Evolutionary conservation across 2,888 invertebrate species (phyloP).

Genomic region (Eilema sororculum): DNA sequence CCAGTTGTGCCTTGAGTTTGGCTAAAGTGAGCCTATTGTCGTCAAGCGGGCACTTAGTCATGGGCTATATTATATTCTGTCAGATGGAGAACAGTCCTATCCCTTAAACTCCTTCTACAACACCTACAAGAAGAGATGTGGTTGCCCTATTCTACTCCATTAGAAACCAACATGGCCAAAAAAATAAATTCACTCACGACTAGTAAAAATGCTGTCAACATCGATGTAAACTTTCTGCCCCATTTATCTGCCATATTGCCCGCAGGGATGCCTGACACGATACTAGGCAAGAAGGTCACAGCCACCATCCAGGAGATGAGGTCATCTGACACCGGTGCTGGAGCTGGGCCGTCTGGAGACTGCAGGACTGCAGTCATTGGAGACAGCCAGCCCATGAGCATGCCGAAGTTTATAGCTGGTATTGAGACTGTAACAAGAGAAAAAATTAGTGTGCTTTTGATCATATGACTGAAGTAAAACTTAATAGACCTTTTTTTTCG

Average conservation of each 20-base stretch:
- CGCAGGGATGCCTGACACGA: background rate
- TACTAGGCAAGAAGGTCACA: background rate
- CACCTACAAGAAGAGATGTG: too few relatives aligned
- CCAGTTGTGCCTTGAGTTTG: too few relatives aligned
- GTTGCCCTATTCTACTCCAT: too few relatives aligned
- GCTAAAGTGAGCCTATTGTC: too few relatives aligned
- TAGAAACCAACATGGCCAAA: too few relatives aligned
- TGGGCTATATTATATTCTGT: too few relatives aligned
- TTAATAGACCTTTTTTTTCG: too few relatives aligned
- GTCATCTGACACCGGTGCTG: constrained; percentile 9
- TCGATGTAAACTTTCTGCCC: constrained; percentile 5
- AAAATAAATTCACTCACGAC: background rate
- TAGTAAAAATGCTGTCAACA: constrained; percentile 9
- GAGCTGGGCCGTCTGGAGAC: constrained; percentile 13
- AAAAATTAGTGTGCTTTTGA: background rate
- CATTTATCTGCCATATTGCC: constrained; percentile 1
- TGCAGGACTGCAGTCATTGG: constrained; percentile 7
- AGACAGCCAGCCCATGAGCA: constrained; percentile 16
- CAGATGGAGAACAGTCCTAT: too few relatives aligned
- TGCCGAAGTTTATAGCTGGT: constrained; percentile 9
- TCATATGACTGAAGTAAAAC: too few relatives aligned
- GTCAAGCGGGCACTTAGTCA: too few relatives aligned
- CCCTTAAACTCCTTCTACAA: too few relatives aligned
- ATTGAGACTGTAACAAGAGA: background rate
- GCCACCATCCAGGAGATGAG: constrained; percentile 13